These are phyloP conservation scores for Natator depressus DNA, from an alignment of 2,113 vertebrate genomes.

Conservation along the genomic window DNA sequence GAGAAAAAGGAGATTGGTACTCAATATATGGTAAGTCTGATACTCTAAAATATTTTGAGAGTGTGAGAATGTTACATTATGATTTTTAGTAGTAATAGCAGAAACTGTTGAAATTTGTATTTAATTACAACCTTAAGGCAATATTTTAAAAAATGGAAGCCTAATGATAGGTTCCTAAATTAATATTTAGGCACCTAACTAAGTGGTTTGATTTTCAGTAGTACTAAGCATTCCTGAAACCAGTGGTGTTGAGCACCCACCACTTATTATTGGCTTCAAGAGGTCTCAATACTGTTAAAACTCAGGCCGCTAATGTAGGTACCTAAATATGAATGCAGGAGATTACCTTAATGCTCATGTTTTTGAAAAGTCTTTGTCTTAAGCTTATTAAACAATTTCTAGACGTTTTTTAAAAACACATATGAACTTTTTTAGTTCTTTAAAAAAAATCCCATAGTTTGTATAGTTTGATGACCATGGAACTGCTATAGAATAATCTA, in stretches of 20 bases:
- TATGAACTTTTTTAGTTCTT: neutral
- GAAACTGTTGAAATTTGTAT: neutral
- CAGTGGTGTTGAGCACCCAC: neutral
- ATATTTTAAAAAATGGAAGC: neutral
- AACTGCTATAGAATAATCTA: neutral
- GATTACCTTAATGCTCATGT: neutral
- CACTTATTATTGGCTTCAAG: neutral
- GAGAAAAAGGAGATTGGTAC: neutral
- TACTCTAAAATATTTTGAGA: neutral
- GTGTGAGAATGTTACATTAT: neutral
- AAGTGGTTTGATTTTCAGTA: neutral
- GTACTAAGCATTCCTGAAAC: neutral
- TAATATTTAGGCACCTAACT: neutral
- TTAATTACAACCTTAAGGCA: neutral
- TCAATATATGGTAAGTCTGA: neutral
- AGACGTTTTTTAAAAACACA: neutral
- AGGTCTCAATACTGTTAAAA: neutral
- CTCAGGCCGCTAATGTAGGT: neutral
- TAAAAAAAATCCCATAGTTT: neutral
- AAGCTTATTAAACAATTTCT: neutral
- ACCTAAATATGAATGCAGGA: neutral
- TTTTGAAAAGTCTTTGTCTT: neutral
- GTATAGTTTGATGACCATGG: neutral
- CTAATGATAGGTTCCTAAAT: neutral
- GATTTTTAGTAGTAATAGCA: neutral